Conservation (phyloP, 92 coral and sea anemone species). For the Phymanthus crucifer region DNA sequence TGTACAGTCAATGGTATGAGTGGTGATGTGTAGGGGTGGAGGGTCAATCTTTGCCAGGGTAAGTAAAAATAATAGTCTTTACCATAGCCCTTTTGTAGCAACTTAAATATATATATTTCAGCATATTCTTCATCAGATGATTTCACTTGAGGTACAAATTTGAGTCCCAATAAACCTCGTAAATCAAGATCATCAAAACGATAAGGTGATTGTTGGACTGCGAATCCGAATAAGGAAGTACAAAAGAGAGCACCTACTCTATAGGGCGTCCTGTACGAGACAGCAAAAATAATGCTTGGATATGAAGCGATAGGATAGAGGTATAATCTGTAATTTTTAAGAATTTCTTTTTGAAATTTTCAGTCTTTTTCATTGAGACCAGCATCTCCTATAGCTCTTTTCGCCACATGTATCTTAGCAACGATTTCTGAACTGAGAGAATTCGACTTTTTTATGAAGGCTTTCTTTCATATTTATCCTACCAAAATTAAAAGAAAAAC, state of each 20-base stretch:
- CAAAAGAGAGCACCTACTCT: too few relatives aligned
- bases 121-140: neutral
- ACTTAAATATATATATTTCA: neutral
- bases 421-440: slow-evolving; percentile 23
- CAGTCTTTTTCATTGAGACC: neutral
- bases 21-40: slow-evolving; percentile 6
- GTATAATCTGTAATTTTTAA: neutral
- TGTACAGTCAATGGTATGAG: neutral
- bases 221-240: neutral
- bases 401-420: slow-evolving; percentile 7
- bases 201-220: neutral
- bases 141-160: neutral
- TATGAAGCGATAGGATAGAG: neutral
- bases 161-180: neutral
- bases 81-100: neutral
- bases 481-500: neutral
- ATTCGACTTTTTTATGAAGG: slow-evolving; percentile 10
- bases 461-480: neutral
- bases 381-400: neutral
- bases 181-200: neutral
- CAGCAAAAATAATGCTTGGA: neutral
- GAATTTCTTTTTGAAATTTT: neutral
- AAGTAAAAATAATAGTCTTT: neutral
- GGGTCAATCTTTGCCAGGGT: neutral
- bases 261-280: neutral